These are phyloP conservation scores for Neotoxoptera formosana DNA, from an alignment of 1,140 invertebrate genomes.

Conservation along the genomic window DNA sequence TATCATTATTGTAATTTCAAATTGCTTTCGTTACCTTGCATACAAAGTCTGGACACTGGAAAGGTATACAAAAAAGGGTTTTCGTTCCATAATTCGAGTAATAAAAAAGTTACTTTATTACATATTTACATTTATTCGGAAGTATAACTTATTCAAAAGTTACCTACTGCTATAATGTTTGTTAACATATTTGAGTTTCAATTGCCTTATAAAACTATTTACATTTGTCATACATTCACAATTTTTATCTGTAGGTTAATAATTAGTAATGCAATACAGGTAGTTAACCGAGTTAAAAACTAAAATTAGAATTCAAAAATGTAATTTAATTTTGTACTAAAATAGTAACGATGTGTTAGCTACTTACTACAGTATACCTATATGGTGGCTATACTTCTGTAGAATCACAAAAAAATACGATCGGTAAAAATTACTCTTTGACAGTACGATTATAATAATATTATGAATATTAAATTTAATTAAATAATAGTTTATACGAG, in stretches of 20 bases:
- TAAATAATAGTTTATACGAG: no score
- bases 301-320: neutral
- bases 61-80: neutral
- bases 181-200: neutral
- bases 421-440: neutral
- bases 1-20: neutral
- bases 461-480: no score
- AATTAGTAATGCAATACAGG: no score
- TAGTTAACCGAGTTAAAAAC: neutral
- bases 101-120: no score
- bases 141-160: neutral
- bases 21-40: neutral
- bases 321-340: neutral
- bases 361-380: neutral
- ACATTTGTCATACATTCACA: no score
- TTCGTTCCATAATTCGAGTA: neutral
- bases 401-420: neutral
- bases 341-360: neutral
- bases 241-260: no score
- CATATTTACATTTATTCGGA: no score
- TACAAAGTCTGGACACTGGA: neutral
- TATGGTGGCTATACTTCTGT: neutral
- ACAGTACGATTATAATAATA: no score
- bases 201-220: no score
- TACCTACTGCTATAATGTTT: neutral